These are phyloP conservation scores for Tolmerus cingulatus DNA, from an alignment of 2,888 invertebrate species.

Conservation along the genomic window DNA sequence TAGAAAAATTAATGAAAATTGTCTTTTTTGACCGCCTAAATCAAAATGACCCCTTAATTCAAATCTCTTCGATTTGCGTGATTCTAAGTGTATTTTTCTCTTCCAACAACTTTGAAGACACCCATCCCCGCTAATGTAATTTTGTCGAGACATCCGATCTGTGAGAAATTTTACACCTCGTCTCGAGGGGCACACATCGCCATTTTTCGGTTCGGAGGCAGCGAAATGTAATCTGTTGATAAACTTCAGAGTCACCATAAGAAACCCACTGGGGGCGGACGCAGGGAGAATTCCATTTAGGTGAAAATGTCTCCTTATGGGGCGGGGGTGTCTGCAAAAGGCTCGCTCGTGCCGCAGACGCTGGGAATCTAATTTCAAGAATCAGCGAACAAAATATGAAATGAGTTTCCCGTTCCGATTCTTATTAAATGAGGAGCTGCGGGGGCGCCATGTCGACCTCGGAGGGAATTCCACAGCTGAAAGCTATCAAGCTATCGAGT, in stretches of 20 bases:
- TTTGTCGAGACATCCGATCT: not conserved
- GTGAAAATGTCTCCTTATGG: constrained; percentile 5
- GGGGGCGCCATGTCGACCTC: not conserved
- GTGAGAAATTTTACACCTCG: not conserved
- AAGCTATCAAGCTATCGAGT: constrained; percentile 18
- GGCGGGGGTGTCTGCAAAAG: not conserved
- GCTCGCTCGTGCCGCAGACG: not conserved
- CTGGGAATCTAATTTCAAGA: constrained; percentile 33
- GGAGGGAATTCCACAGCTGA: constrained; percentile 16
- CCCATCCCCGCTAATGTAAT: not conserved
- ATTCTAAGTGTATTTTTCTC: not conserved
- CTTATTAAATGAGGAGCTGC: constrained; percentile 25
- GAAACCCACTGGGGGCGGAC: not conserved
- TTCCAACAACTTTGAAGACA: not conserved
- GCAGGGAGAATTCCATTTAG: not conserved
- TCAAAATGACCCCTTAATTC: no score
- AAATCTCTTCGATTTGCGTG: not conserved
- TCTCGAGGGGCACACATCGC: not conserved
- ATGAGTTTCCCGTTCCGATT: constrained; percentile 43
- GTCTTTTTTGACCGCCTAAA: no score
- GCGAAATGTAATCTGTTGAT: constrained; percentile 19
- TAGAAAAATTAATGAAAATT: no score
- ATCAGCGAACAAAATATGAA: constrained; percentile 46
- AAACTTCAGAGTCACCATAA: not conserved
- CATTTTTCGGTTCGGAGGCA: not conserved